Evolutionary conservation across 2,888 invertebrate species (phyloP).

Genomic region (Rhorus exstirpatorius): DNA sequence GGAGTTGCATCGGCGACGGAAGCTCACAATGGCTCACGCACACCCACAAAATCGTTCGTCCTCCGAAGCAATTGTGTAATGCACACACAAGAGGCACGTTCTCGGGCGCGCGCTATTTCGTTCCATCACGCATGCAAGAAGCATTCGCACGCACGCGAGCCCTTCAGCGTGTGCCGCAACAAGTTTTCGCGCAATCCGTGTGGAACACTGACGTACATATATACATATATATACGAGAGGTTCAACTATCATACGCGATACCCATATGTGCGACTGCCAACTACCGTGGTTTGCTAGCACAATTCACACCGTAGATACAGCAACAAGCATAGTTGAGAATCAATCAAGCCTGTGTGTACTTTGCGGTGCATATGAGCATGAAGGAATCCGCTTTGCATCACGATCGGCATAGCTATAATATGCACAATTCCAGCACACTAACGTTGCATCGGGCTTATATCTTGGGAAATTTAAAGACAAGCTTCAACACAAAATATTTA

Average conservation of each 20-base stretch:
- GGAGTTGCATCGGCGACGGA: constrained; percentile 76
- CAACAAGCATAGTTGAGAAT: constrained; percentile 45
- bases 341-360: constrained; percentile 51
- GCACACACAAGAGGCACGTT: constrained; percentile 60
- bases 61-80: constrained; percentile 74
- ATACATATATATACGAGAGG: constrained; percentile 38
- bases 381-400: constrained; percentile 26
- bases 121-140: constrained; percentile 62
- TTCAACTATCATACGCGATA: constrained; percentile 46
- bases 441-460: background rate
- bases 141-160: constrained; percentile 56
- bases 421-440: background rate
- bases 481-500: too few relatives aligned
- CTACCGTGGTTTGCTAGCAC: constrained; percentile 53
- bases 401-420: background rate
- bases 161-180: constrained; percentile 71
- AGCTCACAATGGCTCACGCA: constrained; percentile 75
- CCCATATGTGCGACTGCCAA: constrained; percentile 45
- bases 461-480: background rate
- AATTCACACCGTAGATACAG: constrained; percentile 24
- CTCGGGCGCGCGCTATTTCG: constrained; percentile 60
- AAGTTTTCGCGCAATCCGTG: constrained; percentile 74
- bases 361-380: constrained; percentile 38
- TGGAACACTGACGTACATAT: constrained; percentile 55
- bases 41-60: constrained; percentile 65